These are phyloP conservation scores for Macaca fascicularis DNA, from an alignment of 2,113 vertebrate genomes.

Conservation along the genomic window T2T-MFA8v1.1 NC_088389.1:36393001-36393500, in stretches of 20 bases:
- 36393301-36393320: too few species aligned
- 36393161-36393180: neutral
- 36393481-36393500: too few species aligned
- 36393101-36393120: accelerated
- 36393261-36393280: too few species aligned
- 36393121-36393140: neutral
- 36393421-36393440: too few species aligned
- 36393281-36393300: too few species aligned
- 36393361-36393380: neutral
- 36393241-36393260: neutral
- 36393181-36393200: neutral
- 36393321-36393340: too few species aligned
- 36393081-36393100: neutral
- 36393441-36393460: too few species aligned
- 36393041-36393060: neutral
- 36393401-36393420: neutral
- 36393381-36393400: neutral
- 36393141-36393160: neutral
- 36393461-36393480: too few species aligned
- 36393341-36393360: too few species aligned
- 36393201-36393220: neutral
- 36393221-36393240: neutral
- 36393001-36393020: slow-evolving; percentile 18
- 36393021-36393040: slow-evolving; percentile 6
- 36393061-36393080: neutral